A percentile compares a stretch with the other conserved stretches of the same genome.
Conservation (phyloP, 2,113 vertebrate species). For the Polyodon spathula region DNA sequence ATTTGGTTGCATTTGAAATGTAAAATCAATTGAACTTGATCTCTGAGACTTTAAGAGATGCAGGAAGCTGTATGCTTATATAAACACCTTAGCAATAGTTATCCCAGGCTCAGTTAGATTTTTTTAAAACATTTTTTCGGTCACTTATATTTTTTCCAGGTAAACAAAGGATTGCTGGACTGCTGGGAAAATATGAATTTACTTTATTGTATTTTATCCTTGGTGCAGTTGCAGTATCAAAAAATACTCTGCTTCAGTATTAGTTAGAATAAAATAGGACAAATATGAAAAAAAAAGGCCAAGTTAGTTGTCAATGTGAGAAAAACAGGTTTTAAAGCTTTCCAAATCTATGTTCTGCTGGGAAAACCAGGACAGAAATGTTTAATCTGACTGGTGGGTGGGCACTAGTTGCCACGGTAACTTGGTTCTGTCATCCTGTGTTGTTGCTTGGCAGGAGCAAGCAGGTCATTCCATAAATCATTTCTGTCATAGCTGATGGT, state of each 20-base stretch:
- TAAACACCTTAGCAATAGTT: too few relatives aligned
- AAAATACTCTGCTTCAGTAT: not conserved
- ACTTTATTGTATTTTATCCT: too few relatives aligned
- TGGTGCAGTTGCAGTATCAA: too few relatives aligned
- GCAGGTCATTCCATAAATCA: slow-evolving; percentile 69
- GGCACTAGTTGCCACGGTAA: slow-evolving; percentile 64
- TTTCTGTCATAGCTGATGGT: slow-evolving; percentile 61
- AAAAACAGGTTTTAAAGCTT: slow-evolving; percentile 36
- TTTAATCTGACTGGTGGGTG: slow-evolving; percentile 61
- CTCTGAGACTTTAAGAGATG: too few relatives aligned
- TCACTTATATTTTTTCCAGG: too few relatives aligned
- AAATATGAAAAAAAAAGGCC: not conserved
- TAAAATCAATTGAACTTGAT: too few relatives aligned
- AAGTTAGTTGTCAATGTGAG: slow-evolving; percentile 20
- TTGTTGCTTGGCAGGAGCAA: slow-evolving; percentile 62
- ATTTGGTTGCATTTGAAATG: too few relatives aligned
- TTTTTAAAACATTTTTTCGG: too few relatives aligned
- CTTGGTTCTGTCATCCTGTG: slow-evolving; percentile 51
- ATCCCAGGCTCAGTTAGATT: too few relatives aligned
- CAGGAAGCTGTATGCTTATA: too few relatives aligned
- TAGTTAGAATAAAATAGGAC: not conserved
- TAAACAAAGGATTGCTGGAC: too few relatives aligned
- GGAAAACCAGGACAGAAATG: slow-evolving; percentile 46
- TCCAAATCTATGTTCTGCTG: slow-evolving; percentile 31
- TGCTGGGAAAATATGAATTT: too few relatives aligned